Base-by-base conservation (phyloP, 1,140 invertebrate species). In the Cylas formicarius region DNA sequence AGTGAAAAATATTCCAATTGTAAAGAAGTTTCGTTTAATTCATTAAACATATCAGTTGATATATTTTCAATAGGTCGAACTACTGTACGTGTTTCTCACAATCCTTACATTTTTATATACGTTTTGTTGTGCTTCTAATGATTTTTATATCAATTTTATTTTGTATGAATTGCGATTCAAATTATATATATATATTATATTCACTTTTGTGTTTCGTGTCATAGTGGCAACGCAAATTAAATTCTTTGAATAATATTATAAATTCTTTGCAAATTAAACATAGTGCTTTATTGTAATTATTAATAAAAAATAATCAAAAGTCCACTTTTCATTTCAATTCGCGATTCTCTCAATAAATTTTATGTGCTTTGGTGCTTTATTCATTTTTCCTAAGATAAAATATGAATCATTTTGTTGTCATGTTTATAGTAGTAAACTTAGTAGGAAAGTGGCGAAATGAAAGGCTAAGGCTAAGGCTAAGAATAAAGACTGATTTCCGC, bases 261-360 rank as follows among this genome's bases (percentile, higher is more conserved):
- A 32, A 45, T 44, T 48, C 40, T 48, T 34, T 46, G 31, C 46
- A 48, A 45, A 48, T 35, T 44, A 48, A 48, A 41, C 40, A 44
- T n/a, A n/a, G n/a, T n/a, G n/a, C n/a, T n/a, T n/a, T n/a, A n/a
- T n/a, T n/a, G n/a, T n/a, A n/a, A n/a, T n/a, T n/a, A n/a, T n/a
- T n/a, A n/a, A n/a, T n/a, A n/a, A n/a, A n/a, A n/a, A n/a, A n/a
- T n/a, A n/a, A n/a, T n/a, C n/a, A n/a, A n/a, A n/a, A n/a, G n/a
- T n/a, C n/a, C n/a, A n/a, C n/a, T n/a, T n/a, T n/a, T n/a, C n/a
- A n/a, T n/a, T n/a, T n/a, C n/a, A n/a, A n/a, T n/a, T n/a, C n/a
- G n/a, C n/a, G n/a, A n/a, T n/a, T n/a, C n/a, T n/a, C n/a, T n/a
- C n/a, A n/a, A n/a, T n/a, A n/a, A n/a, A n/a, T n/a, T n/a, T n/a